These are phyloP conservation scores for Elaphurus davidianus DNA, from an alignment of 2,113 vertebrate genomes.

Conservation along the genomic window DNA sequence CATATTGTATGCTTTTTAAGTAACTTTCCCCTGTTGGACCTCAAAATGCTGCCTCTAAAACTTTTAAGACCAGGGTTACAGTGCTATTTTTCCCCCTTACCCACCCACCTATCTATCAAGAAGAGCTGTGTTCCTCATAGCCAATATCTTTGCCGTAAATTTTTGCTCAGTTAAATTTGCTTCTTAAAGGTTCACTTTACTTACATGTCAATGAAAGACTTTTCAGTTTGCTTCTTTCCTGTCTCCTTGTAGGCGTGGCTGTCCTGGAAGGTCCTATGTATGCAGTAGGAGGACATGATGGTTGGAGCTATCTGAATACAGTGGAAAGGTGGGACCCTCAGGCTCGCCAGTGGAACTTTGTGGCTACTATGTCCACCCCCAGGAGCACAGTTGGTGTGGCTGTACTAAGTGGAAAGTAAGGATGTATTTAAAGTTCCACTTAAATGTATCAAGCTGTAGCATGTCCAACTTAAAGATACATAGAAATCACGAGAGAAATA, in stretches of 20 bases:
- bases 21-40: neutral
- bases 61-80: neutral
- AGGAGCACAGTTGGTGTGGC: slow-evolving; percentile 98
- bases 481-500: neutral
- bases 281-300: slow-evolving; percentile 96
- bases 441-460: neutral
- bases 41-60: neutral
- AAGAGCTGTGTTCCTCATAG: neutral
- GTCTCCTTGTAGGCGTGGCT: slow-evolving; percentile 88
- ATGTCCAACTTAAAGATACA: neutral
- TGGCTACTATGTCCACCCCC: slow-evolving; percentile 97
- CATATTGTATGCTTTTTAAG: neutral
- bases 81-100: neutral
- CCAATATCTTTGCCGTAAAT: neutral
- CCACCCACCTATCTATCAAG: neutral
- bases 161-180: neutral
- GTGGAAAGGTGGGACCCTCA: slow-evolving; percentile 99
- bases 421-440: slow-evolving; percentile 49
- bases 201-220: neutral
- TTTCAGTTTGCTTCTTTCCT: neutral
- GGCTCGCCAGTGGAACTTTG: slow-evolving; percentile 98
- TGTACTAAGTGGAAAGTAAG: slow-evolving; percentile 96
- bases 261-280: slow-evolving; percentile 98
- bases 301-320: slow-evolving; percentile 99
- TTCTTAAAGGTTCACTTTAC: neutral